Conservation (phyloP, 2,797 vertebrate genomes). For the Myoxocephalus aenaeus region DNA sequence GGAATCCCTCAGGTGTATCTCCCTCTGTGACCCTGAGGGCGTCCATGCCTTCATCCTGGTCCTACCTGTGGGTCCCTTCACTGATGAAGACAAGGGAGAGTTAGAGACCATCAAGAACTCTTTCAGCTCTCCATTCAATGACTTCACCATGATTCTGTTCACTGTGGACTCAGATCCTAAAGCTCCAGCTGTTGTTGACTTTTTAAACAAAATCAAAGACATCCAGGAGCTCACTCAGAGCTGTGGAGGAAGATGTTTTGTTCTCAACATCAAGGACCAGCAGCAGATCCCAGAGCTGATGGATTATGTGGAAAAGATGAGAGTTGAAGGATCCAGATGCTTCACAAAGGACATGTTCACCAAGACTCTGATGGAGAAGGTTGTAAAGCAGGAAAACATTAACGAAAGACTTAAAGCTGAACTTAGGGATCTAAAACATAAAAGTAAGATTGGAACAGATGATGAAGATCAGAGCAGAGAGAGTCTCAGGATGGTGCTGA, state of each 20-base stretch:
- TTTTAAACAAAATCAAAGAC: background rate
- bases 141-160: slow-evolving; percentile 57
- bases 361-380: too few relatives aligned
- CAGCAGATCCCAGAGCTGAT: slow-evolving; percentile 25
- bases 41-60: background rate
- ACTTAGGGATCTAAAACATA: too few relatives aligned
- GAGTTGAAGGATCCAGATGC: too few relatives aligned
- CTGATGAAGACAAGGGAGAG: slow-evolving; percentile 59
- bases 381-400: too few relatives aligned
- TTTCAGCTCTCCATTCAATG: slow-evolving; percentile 41
- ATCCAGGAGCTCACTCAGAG: slow-evolving; percentile 26
- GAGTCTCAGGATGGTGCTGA: background rate
- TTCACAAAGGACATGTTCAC: too few relatives aligned
- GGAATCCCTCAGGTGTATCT: background rate
- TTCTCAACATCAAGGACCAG: background rate
- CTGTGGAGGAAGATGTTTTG: slow-evolving; percentile 11
- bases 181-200: background rate
- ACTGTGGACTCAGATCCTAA: slow-evolving; percentile 39
- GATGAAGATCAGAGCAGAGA: too few relatives aligned
- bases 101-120: slow-evolving; percentile 47
- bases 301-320: background rate
- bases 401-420: too few relatives aligned
- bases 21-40: background rate
- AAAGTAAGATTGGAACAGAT: too few relatives aligned
- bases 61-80: slow-evolving; percentile 34